Percentiles rank a stretch among this genome's conserved stretches.
phyloP scores from a whole-genome alignment of 2,113 vertebrate species.

The Megalops atlanticus region DNA sequence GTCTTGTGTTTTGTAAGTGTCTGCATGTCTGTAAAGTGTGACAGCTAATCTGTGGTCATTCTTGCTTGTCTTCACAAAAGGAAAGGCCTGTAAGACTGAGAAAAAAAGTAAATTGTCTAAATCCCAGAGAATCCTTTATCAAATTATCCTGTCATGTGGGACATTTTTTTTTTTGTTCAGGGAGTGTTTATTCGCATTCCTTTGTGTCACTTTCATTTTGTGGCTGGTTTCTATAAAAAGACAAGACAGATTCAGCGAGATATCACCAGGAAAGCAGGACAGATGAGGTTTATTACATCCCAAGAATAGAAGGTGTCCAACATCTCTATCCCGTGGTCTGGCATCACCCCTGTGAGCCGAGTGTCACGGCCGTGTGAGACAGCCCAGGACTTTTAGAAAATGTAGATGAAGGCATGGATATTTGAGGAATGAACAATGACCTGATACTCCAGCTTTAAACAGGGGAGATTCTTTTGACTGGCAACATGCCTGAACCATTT shows the following conservation, averaged over 20 bases:
- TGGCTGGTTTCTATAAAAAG: neutral
- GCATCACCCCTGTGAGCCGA: neutral
- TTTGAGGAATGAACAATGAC: too few species aligned
- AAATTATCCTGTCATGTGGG: constrained; percentile 1
- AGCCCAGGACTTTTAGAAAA: too few species aligned
- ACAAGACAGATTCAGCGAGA: neutral
- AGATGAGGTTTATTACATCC: neutral
- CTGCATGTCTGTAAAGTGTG: neutral
- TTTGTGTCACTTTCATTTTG: neutral
- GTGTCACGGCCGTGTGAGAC: neutral
- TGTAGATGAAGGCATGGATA: too few species aligned
- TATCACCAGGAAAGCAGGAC: neutral
- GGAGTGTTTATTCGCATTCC: neutral
- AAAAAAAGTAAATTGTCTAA: neutral
- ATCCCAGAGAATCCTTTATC: neutral
- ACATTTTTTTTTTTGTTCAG: constrained; percentile 5
- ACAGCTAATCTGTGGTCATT: neutral
- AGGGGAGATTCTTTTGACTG: too few species aligned
- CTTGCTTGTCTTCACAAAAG: neutral
- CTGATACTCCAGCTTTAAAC: too few species aligned
- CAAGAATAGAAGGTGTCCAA: neutral
- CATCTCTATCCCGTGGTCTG: neutral
- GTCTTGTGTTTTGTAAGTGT: constrained; percentile 2
- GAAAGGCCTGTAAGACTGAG: neutral
- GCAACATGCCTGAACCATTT: too few species aligned